Evolutionary conservation across 2,113 vertebrate species (phyloP).

Genomic region (Sisor rabdophorus): DNA sequence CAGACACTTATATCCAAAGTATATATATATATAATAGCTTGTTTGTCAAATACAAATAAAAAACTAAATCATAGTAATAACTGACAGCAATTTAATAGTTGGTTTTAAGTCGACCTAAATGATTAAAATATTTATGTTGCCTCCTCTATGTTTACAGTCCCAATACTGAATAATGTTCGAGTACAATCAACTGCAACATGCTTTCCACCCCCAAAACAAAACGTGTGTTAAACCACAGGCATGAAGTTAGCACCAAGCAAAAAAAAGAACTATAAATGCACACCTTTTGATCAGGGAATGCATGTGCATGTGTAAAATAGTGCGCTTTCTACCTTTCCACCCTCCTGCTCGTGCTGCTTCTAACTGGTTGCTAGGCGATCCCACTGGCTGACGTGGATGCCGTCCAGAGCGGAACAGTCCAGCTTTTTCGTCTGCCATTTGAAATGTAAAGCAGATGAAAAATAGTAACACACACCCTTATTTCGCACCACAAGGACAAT

Average conservation of each 20-base stretch:
- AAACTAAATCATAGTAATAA: background rate
- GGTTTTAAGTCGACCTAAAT: background rate
- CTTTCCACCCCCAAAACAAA: background rate
- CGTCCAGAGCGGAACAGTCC: conserved; percentile 48
- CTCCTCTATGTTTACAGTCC: background rate
- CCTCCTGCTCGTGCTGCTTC: conserved; percentile 55
- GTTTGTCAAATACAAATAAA: too few relatives aligned
- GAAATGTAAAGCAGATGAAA: conserved; percentile 64
- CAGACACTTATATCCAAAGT: background rate
- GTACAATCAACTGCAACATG: background rate
- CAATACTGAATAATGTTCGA: background rate
- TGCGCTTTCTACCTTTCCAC: conserved; percentile 51
- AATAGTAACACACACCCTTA: conserved; percentile 40
- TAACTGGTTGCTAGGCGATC: conserved; percentile 73
- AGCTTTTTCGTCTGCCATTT: conserved; percentile 59
- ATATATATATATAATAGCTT: too few relatives aligned
- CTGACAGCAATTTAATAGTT: background rate
- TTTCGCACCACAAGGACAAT: conserved; percentile 22
- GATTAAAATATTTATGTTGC: background rate
- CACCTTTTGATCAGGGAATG: background rate
- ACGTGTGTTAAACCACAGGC: background rate
- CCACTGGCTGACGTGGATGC: conserved; percentile 62
- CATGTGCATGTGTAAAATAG: conserved; percentile 5
- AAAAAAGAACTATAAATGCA: background rate
- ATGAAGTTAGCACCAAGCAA: background rate